phyloP scores from a whole-genome alignment of 2,113 vertebrate genomes.

The Edolisoma coerulescens region DNA sequence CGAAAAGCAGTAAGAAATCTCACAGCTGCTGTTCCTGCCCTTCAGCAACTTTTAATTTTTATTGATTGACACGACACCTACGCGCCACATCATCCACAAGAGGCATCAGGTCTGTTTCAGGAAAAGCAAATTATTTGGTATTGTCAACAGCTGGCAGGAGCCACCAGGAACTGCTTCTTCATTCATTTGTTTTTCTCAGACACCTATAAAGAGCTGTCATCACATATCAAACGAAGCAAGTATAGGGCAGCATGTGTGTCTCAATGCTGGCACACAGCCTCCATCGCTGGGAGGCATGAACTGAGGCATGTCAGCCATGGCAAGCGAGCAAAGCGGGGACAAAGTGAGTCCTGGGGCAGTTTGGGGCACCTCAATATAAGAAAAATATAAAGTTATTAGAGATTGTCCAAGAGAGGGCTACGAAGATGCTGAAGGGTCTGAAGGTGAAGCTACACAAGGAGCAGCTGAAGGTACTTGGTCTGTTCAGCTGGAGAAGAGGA shows the following conservation, averaged over 20 bases:
- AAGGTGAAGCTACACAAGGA: not conserved
- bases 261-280: not conserved
- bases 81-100: not conserved
- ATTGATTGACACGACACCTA: conserved; percentile 50
- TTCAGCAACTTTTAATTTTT: conserved; percentile 55
- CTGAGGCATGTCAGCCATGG: not conserved
- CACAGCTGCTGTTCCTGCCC: conserved; percentile 57
- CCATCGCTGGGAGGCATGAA: not conserved
- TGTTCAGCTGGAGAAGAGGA: not conserved
- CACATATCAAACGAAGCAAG: conserved; percentile 2
- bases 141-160: conserved; percentile 52
- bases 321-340: not conserved
- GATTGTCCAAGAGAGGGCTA: not conserved
- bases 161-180: conserved; percentile 56
- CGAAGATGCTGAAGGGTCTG: not conserved
- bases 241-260: not conserved
- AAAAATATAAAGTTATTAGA: not conserved
- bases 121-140: conserved; percentile 15
- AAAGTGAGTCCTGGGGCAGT: not conserved
- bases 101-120: conserved; percentile 32
- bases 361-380: not conserved
- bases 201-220: conserved; percentile 27
- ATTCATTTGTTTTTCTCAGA: conserved; percentile 60
- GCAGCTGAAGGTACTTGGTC: not conserved
- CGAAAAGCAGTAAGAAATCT: conserved; percentile 48